These are phyloP conservation scores for Lasius fuliginosus DNA, from an alignment of 2,888 invertebrate genomes.

Conservation along the genomic window DNA sequence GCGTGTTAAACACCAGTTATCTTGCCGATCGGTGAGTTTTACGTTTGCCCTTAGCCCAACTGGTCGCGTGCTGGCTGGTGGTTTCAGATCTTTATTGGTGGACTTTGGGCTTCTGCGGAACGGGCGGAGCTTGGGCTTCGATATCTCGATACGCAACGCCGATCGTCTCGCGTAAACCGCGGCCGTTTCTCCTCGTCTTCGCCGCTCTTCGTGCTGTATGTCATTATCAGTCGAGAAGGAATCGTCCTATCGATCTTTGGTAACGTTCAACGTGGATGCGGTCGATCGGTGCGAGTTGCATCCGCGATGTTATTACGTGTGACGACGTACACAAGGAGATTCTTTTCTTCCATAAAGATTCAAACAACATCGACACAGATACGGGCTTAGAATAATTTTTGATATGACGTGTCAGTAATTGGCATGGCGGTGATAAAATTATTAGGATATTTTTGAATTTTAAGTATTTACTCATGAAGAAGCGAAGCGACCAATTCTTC, in stretches of 20 bases:
- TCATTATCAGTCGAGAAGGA: slow-evolving; percentile 33
- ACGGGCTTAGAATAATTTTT: background rate
- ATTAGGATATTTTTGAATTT: background rate
- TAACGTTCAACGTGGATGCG: background rate
- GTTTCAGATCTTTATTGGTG: slow-evolving; percentile 81
- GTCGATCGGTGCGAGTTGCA: background rate
- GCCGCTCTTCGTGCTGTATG: slow-evolving; percentile 4
- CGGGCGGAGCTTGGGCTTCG: slow-evolving; percentile 72
- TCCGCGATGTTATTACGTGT: background rate
- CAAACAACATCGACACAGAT: background rate
- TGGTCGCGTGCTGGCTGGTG: slow-evolving; percentile 81
- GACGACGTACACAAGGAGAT: background rate
- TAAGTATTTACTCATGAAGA: background rate
- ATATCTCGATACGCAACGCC: slow-evolving; percentile 53
- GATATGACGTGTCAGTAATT: background rate
- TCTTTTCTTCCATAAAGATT: background rate
- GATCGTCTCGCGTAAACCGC: slow-evolving; percentile 30
- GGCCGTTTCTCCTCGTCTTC: background rate
- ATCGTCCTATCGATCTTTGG: background rate
- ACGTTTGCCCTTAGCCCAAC: slow-evolving; percentile 81
- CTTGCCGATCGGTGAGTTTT: slow-evolving; percentile 83
- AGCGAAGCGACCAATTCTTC: background rate
- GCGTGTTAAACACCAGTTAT: slow-evolving; percentile 84
- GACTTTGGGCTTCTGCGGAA: slow-evolving; percentile 67
- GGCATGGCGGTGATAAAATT: background rate